Conservation (phyloP, 2,797 vertebrate genomes). For the Peromyscus nudipes region DNA sequence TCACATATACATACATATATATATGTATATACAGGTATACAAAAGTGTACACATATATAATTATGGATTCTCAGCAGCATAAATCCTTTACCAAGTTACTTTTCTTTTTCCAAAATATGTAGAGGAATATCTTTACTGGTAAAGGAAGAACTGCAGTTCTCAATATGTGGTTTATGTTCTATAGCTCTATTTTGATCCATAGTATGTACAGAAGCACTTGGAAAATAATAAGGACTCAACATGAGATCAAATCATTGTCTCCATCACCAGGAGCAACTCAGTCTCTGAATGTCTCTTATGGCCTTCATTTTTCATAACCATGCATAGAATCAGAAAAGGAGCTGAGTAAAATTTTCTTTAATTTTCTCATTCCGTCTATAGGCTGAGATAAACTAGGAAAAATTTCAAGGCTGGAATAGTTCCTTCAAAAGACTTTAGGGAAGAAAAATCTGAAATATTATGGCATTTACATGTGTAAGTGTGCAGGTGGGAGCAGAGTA, state of each 20-base stretch:
- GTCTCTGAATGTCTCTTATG: constrained; percentile 12
- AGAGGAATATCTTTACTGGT: background rate
- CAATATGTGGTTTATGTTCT: background rate
- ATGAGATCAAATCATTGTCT: background rate
- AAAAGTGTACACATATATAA: background rate
- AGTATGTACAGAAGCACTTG: background rate
- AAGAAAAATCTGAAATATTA: background rate
- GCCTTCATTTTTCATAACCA: background rate
- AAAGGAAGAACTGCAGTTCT: background rate
- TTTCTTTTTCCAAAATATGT: constrained; percentile 24
- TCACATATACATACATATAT: background rate
- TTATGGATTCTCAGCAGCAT: background rate
- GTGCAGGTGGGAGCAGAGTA: background rate
- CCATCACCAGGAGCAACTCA: background rate
- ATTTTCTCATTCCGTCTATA: background rate
- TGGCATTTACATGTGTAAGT: background rate
- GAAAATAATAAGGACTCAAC: constrained; percentile 10
- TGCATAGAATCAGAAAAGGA: background rate
- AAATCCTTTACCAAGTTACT: background rate
- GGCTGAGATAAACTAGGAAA: constrained; percentile 7
- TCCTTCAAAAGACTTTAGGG: background rate
- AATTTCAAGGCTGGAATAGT: constrained; percentile 18
- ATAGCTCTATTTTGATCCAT: background rate
- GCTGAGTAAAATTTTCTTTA: constrained; percentile 55
- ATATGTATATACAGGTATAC: background rate